phyloP scores from a whole-genome alignment of 2,113 vertebrate species.

The Poeciliopsis retropinna region DNA sequence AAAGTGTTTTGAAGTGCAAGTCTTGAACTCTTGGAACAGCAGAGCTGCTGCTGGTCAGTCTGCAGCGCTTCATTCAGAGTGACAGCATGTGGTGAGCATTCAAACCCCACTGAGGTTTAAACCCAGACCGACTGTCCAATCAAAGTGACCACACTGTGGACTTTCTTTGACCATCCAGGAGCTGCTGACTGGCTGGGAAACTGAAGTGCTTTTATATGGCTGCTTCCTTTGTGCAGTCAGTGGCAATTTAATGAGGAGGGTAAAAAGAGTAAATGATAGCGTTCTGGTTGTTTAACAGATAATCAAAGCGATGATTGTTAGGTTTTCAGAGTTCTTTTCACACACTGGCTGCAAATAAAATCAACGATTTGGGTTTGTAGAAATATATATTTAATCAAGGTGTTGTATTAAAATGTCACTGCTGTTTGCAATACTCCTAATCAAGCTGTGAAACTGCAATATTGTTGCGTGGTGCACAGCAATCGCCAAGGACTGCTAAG shows the following conservation, averaged over 20 bases:
- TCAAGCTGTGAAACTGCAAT: too few relatives aligned
- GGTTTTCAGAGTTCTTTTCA: not conserved
- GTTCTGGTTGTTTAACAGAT: not conserved
- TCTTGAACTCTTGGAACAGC: not conserved
- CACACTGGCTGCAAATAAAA: not conserved
- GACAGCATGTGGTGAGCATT: conserved; percentile 28
- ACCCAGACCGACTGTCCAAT: conserved; percentile 34
- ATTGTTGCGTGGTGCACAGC: not conserved
- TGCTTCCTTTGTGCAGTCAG: not conserved
- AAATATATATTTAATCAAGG: too few relatives aligned
- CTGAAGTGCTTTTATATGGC: conserved; percentile 1
- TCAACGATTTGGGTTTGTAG: not conserved
- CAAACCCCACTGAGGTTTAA: conserved; percentile 17
- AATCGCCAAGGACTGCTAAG: not conserved
- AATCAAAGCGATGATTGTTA: not conserved
- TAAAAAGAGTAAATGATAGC: conserved; percentile 2
- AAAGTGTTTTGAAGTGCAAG: not conserved
- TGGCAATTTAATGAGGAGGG: not conserved
- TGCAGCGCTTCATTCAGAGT: conserved; percentile 4
- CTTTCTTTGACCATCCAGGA: conserved; percentile 33
- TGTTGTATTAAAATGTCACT: too few relatives aligned
- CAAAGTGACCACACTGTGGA: conserved; percentile 37
- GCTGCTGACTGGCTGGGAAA: conserved; percentile 29
- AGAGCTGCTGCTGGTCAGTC: not conserved
- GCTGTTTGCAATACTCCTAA: too few relatives aligned